Base-by-base conservation (phyloP, 2,888 invertebrate genomes). In the Tiphia femorata region DNA sequence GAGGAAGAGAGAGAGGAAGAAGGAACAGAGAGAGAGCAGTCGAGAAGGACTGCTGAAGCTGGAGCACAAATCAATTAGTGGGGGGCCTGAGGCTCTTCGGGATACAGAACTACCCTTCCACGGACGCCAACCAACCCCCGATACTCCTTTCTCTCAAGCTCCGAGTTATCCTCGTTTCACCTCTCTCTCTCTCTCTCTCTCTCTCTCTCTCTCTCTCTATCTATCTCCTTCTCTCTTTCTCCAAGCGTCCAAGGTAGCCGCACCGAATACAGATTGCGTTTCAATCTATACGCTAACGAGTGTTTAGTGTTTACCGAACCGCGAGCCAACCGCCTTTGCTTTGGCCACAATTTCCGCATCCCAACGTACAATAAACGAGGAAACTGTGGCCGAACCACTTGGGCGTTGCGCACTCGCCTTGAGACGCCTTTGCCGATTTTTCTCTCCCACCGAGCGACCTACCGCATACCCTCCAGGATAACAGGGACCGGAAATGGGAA, bases 281-380 rank as follows among this genome's bases (percentile, higher is more conserved):
- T 80, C 80, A 80, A 81, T 81, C 80, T 79, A 80, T 80, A 79
- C 77, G 67, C 76, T 80, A 80, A 81, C 80, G 79, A 81, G 77
- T 80, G 80, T 80, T 81, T 80, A 80, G 80, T 80, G 80, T 79
- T 80, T 79, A 80, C 80, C 77, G 79, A 80, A 80, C 80, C 80
- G 76, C 80, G 80, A 77, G 75, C 68, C 72, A 59, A 67, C 72
- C 67, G 67, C 61, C 61, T 66, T 64, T 68, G 62, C 62, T 70
- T 79, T 75, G 75, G 68, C 77, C 70, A 73, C 74, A 76, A 76
- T 78, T 78, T 78, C 77, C 76, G 70, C 70, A 64, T 66, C 73
- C 70, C 67, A 70, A 72, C 70, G 64, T 72, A 75, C 75, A 58
- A 68, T 71, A 66, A 72, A 55, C 58, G 52, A 47, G 42, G 37